Evolutionary conservation across 1,140 invertebrate genomes (phyloP).

Genomic region (Pachyrhynchus sulphureomaculatus): DNA sequence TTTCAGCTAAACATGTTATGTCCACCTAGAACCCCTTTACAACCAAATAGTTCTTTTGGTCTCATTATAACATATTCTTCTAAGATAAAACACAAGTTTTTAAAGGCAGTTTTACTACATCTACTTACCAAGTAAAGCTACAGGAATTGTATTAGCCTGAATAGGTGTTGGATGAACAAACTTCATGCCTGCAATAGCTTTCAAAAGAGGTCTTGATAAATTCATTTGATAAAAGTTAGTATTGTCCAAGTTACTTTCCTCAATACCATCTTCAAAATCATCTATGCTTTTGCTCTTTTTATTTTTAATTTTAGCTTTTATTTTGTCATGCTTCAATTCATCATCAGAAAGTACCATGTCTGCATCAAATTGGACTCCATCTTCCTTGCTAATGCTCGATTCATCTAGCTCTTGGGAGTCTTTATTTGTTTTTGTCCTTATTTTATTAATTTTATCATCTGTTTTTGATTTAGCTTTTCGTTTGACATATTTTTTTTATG

Average conservation of each 20-base stretch:
- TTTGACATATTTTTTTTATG: slow-evolving; percentile 78
- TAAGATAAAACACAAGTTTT: too few species aligned
- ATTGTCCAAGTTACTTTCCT: slow-evolving; percentile 58
- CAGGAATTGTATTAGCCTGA: slow-evolving; percentile 91
- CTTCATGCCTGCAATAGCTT: slow-evolving; percentile 83
- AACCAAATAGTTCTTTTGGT: too few species aligned
- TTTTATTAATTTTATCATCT: slow-evolving; percentile 81
- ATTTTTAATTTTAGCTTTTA: slow-evolving; percentile 58
- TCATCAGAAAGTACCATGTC: slow-evolving; percentile 65
- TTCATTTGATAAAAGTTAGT: slow-evolving; percentile 92
- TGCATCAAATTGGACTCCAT: slow-evolving; percentile 47
- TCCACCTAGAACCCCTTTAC: too few species aligned
- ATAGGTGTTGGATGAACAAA: slow-evolving; percentile 96
- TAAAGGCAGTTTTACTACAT: too few species aligned
- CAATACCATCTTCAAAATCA: slow-evolving; percentile 19
- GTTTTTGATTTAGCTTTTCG: slow-evolving; percentile 76
- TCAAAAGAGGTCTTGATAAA: slow-evolving; percentile 83
- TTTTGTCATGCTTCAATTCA: slow-evolving; percentile 68
- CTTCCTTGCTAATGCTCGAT: slow-evolving; percentile 37
- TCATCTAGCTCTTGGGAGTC: slow-evolving; percentile 38
- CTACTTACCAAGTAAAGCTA: slow-evolving; percentile 74
- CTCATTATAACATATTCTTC: too few species aligned
- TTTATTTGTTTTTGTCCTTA: slow-evolving; percentile 56
- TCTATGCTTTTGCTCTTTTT: slow-evolving; percentile 49
- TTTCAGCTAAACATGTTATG: too few species aligned